phyloP scores from a whole-genome alignment of 2,113 vertebrate genomes.

The Cyanoliseus patagonus region DNA sequence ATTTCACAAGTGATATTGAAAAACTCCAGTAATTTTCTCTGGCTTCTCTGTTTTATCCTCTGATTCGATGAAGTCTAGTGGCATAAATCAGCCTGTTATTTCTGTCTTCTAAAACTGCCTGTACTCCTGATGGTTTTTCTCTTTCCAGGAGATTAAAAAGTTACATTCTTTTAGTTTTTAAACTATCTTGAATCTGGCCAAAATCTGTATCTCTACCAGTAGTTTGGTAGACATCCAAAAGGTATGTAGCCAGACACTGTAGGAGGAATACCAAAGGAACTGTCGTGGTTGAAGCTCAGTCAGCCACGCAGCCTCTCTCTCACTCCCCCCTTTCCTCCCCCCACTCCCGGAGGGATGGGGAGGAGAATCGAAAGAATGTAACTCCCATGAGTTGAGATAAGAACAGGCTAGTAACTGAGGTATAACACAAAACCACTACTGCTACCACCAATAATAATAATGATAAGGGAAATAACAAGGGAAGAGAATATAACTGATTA shows the following conservation, averaged over 20 bases:
- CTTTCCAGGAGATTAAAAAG: neutral
- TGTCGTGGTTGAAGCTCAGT: no score
- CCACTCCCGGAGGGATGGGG: no score
- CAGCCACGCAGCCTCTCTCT: no score
- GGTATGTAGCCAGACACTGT: neutral
- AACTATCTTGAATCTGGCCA: neutral
- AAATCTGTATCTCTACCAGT: neutral
- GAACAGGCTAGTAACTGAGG: no score
- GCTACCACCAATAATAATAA: no score
- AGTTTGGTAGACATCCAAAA: neutral
- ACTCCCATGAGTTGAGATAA: no score
- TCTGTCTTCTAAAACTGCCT: neutral
- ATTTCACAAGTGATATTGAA: neutral
- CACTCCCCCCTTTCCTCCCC: no score
- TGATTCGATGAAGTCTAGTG: neutral
- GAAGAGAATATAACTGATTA: no score
- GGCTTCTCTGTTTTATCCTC: neutral
- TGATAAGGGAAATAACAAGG: no score
- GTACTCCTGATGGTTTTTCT: neutral
- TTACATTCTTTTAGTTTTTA: neutral
- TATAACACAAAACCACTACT: no score
- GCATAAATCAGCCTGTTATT: neutral
- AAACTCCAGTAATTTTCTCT: neutral
- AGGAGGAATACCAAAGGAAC: neutral
- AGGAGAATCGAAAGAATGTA: no score